Evolutionary conservation across 2,888 invertebrate genomes (phyloP).

Genomic region (Melinopterus prodromus): DNA sequence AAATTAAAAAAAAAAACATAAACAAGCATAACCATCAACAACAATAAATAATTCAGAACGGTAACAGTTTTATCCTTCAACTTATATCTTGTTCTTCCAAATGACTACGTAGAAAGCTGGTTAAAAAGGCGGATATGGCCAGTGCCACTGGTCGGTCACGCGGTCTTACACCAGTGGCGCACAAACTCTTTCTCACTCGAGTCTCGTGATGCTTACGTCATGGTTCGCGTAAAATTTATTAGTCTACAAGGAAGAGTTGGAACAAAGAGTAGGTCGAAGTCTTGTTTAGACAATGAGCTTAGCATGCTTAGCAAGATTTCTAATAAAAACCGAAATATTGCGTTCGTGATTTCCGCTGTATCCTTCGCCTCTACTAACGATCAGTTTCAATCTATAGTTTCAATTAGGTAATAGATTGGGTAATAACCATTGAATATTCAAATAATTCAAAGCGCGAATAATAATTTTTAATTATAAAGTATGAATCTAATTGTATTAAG

Average conservation of each 20-base stretch:
- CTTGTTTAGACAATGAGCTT: not conserved
- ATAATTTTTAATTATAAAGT: too few relatives aligned
- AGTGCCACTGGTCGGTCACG: slow-evolving; percentile 27
- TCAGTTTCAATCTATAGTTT: not conserved
- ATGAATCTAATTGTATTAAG: too few relatives aligned
- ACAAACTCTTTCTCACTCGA: slow-evolving; percentile 15
- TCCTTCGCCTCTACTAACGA: not conserved
- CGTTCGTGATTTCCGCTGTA: not conserved
- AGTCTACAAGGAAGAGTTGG: not conserved
- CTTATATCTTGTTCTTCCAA: not conserved
- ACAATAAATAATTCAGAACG: not conserved
- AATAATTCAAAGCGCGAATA: too few relatives aligned
- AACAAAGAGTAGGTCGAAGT: slow-evolving; percentile 4
- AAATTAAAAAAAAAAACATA: not conserved
- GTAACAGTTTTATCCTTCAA: not conserved
- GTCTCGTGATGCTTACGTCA: slow-evolving; percentile 27
- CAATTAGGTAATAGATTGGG: not conserved
- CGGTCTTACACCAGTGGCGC: slow-evolving; percentile 28
- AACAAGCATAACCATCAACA: not conserved
- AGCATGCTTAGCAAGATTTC: not conserved
- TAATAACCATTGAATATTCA: too few relatives aligned
- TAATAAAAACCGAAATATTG: not conserved
- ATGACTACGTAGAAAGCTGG: slow-evolving; percentile 26
- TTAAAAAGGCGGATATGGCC: slow-evolving; percentile 24
- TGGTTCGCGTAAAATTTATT: slow-evolving; percentile 13